These are phyloP conservation scores for Cotesia congregata DNA, from an alignment of 2,888 invertebrate genomes.

Conservation along the genomic window DNA sequence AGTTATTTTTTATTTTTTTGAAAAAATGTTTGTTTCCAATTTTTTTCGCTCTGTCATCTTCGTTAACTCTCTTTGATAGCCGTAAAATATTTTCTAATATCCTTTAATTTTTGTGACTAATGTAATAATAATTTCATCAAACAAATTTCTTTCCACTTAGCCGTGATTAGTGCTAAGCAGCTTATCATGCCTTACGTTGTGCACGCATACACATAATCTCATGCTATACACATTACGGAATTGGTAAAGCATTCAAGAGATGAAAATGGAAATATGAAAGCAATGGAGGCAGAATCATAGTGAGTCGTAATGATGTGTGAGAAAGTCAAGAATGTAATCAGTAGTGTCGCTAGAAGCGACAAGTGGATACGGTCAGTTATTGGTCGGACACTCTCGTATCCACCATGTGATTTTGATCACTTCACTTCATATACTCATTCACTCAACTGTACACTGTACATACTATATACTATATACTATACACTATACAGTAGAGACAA, in stretches of 20 bases:
- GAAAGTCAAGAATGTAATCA: slow-evolving; percentile 9
- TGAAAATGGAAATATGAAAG: slow-evolving; percentile 16
- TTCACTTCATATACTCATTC: slow-evolving; percentile 8
- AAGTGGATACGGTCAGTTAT: slow-evolving; percentile 16
- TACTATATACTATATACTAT: neutral
- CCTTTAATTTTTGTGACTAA: too few relatives aligned
- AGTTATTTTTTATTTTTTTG: too few relatives aligned
- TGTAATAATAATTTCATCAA: too few relatives aligned
- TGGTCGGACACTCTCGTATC: slow-evolving; percentile 3
- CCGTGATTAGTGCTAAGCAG: too few relatives aligned
- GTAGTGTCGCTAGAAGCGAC: neutral
- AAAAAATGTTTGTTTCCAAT: too few relatives aligned
- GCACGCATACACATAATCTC: too few relatives aligned
- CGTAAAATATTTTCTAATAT: too few relatives aligned
- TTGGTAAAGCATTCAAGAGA: neutral
- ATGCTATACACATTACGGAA: too few relatives aligned
- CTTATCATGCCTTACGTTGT: too few relatives aligned
- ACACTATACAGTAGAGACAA: neutral
- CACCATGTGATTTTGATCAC: neutral
- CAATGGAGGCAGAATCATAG: neutral
- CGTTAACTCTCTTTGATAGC: too few relatives aligned
- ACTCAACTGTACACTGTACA: neutral
- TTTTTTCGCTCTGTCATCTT: too few relatives aligned
- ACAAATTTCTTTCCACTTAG: too few relatives aligned
- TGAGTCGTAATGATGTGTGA: neutral